Percentiles rank a stretch among this genome's conserved stretches.
Evolutionary conservation across 2,888 invertebrate species (phyloP).

Genomic region (Orchestes rusci): DNA sequence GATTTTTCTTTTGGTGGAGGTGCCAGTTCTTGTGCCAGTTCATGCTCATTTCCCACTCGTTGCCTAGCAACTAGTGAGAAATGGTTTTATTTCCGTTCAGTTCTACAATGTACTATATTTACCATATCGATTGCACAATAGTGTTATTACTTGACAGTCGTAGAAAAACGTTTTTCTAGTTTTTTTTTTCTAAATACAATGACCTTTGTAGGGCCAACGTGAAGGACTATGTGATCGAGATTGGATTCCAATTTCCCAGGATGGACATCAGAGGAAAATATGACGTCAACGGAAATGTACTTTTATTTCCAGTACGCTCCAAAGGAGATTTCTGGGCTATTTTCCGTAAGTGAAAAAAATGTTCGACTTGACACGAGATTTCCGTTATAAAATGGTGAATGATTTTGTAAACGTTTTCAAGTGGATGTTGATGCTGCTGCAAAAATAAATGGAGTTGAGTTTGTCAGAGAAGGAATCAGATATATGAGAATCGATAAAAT

Average conservation of each 20-base stretch:
- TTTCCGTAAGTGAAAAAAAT: conserved; percentile 55
- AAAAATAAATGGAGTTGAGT: conserved; percentile 63
- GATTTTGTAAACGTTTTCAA: too few relatives aligned
- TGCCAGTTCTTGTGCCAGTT: too few relatives aligned
- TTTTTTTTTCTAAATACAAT: too few relatives aligned
- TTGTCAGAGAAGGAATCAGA: conserved; percentile 50
- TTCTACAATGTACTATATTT: too few relatives aligned
- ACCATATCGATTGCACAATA: too few relatives aligned
- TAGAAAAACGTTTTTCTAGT: not conserved
- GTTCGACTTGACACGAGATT: too few relatives aligned
- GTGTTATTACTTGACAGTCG: too few relatives aligned
- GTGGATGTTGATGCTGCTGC: conserved; percentile 65
- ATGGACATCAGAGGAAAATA: conserved; percentile 70
- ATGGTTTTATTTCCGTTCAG: too few relatives aligned
- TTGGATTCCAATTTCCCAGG: conserved; percentile 57
- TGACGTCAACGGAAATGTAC: conserved; percentile 69
- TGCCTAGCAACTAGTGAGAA: too few relatives aligned
- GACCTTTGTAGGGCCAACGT: conserved; percentile 52
- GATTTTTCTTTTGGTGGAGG: too few relatives aligned
- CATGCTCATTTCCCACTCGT: too few relatives aligned
- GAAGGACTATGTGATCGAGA: conserved; percentile 54
- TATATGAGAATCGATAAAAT: conserved; percentile 65
- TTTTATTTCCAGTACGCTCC: conserved; percentile 70
- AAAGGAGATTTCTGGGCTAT: conserved; percentile 76
- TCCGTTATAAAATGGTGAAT: too few relatives aligned